Percentiles rank a stretch among this genome's conserved stretches.
phyloP scores from a whole-genome alignment of 2,888 invertebrate genomes.

The Dinocampus coccinellae region DNA sequence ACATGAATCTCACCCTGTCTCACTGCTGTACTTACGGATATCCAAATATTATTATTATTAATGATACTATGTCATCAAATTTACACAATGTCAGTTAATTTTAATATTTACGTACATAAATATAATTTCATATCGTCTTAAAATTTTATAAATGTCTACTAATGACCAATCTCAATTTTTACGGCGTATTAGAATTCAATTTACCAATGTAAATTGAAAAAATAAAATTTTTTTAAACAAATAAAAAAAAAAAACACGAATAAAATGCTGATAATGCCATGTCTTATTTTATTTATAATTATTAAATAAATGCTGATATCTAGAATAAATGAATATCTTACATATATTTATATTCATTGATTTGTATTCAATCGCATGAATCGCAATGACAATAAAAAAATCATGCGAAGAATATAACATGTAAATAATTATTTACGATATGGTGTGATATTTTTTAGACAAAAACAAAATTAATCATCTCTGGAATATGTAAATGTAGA shows the following conservation, averaged over 20 bases:
- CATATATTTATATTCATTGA: neutral
- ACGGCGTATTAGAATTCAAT: neutral
- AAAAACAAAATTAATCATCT: neutral
- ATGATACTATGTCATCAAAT: neutral
- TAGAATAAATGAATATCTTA: neutral
- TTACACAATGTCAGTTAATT: neutral
- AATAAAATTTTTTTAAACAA: neutral
- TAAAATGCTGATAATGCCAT: constrained; percentile 12
- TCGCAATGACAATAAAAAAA: neutral
- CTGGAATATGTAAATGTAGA: neutral
- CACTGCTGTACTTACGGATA: neutral
- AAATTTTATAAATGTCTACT: neutral
- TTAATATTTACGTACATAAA: constrained; percentile 9
- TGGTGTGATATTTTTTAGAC: neutral
- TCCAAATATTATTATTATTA: neutral
- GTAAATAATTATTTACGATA: neutral
- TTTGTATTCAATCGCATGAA: neutral
- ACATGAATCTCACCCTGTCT: neutral
- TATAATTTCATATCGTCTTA: neutral
- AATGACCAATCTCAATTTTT: neutral
- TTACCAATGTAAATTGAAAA: neutral
- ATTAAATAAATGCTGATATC: constrained; percentile 23
- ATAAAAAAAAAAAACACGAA: constrained; percentile 22
- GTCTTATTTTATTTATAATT: neutral
- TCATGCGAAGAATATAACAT: neutral